Evolutionary conservation across 2,113 vertebrate species (phyloP).

Genomic region (Corydoras sp.): DNA sequence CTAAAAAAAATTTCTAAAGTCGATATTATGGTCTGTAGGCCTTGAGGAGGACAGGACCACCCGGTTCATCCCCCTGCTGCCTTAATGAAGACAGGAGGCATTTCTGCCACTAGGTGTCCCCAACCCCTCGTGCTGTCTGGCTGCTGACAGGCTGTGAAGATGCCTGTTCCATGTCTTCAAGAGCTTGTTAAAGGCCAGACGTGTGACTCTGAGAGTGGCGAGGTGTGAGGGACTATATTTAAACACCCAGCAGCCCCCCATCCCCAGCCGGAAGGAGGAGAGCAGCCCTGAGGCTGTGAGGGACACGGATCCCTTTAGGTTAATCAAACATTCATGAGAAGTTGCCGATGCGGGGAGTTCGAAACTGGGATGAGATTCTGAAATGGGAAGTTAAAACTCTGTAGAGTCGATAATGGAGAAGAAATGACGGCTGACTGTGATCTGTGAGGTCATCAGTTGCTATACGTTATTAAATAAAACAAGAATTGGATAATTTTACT

Average conservation of each 20-base stretch:
- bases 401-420: too few species aligned
- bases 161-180: slow-evolving; percentile 36
- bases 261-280: slow-evolving; percentile 23
- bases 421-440: too few species aligned
- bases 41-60: too few species aligned
- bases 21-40: too few species aligned
- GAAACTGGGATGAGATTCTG: not conserved
- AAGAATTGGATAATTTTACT: too few species aligned
- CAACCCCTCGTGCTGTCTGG: slow-evolving; percentile 28
- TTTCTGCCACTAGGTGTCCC: slow-evolving; percentile 64
- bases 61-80: too few species aligned
- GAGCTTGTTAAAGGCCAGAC: slow-evolving; percentile 34
- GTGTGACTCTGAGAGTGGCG: slow-evolving; percentile 33
- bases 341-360: slow-evolving; percentile 9
- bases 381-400: not conserved
- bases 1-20: too few species aligned
- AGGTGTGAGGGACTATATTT: slow-evolving; percentile 33
- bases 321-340: slow-evolving; percentile 18
- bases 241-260: slow-evolving; percentile 22
- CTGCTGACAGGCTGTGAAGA: slow-evolving; percentile 32
- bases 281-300: slow-evolving; percentile 15
- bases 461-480: too few species aligned
- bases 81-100: slow-evolving; percentile 21
- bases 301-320: slow-evolving; percentile 18
- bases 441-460: too few species aligned